Evolutionary conservation across 2,113 vertebrate genomes (phyloP), one percentile per base, ranked within the genome.

Genomic region (Syrrhaptes paradoxus): DNA sequence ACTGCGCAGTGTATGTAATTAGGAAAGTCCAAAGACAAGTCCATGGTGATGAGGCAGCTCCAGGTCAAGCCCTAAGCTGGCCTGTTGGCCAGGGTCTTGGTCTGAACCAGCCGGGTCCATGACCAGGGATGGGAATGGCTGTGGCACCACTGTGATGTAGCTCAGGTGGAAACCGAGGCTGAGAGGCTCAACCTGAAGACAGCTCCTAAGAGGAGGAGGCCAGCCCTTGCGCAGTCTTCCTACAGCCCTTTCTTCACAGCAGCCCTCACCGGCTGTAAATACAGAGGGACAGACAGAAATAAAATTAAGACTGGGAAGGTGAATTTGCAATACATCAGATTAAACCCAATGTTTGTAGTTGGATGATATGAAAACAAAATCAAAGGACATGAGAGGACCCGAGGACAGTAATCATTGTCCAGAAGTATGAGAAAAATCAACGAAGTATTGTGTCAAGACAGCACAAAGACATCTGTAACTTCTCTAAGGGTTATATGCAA

Each of bases 81-180:
- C 25, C 32, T 63, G 32, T 3, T 81, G 41, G 24, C 29, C 58
- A 4, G 15, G 20, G 32, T 66, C 22, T 59, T 74, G n/a, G 6
- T 52, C 36, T 77, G 43, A 71, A 45, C 13, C 41, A 22, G 28
- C 19, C 3, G 9, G 18, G 7, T 15, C 73, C 41, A 3, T 18
- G 41, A 22, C 9, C 34, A 61, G 32, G 19, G 19, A 6, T 54
- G 31, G 43, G 13, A 34, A 32, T 8, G 28, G 31, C 34, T 74
- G 31, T 71, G 70, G 48, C 68, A 57, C 13, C 9, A 1, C 17
- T 70, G 34, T 28, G 26, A 18, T 36, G 31, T 26, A n/a, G 34
- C 31, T 51, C 25, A 51, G 38, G 5, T 55, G 54, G 26, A 13
- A 7, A 72, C n/a, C 0, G 0, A 34, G 15, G 11, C 6, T 0